Conservation (phyloP, 2,113 vertebrate species). For the Tragelaphus buxtoni region DNA sequence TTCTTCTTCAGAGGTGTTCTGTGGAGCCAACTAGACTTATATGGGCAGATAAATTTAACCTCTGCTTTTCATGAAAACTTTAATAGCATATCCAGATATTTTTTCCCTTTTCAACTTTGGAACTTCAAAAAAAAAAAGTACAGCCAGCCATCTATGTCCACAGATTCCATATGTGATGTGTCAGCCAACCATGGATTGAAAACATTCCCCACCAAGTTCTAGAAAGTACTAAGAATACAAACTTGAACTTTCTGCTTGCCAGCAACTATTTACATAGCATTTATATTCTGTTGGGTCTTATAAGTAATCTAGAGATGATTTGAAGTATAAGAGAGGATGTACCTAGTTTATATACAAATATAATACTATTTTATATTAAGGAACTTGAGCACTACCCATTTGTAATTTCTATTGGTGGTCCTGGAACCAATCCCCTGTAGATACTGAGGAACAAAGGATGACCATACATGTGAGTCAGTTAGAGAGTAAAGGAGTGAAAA, state of each 20-base stretch:
- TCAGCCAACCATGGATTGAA: not conserved
- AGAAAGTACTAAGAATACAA: not conserved
- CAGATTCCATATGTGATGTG: not conserved
- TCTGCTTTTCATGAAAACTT: constrained; percentile 24
- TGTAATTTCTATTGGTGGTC: not conserved
- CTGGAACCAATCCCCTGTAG: not conserved
- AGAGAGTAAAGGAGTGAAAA: not conserved
- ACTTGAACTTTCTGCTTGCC: not conserved
- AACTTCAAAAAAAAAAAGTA: not conserved
- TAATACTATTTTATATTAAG: not conserved
- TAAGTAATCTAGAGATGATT: not conserved
- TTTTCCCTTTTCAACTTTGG: not conserved
- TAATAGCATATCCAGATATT: constrained; percentile 17
- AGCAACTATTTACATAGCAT: not conserved
- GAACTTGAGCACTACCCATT: not conserved
- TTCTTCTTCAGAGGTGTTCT: not conserved
- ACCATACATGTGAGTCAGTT: not conserved
- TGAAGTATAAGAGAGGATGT: not conserved
- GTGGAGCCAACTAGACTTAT: not conserved
- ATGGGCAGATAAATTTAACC: constrained; percentile 6
- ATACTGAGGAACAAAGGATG: not conserved
- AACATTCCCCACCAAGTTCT: not conserved
- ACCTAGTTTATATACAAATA: not conserved
- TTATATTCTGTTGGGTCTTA: not conserved
- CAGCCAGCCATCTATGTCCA: not conserved